These are phyloP conservation scores for Pammene fasciana DNA, from an alignment of 2,888 invertebrate species.

Conservation along the genomic window DNA sequence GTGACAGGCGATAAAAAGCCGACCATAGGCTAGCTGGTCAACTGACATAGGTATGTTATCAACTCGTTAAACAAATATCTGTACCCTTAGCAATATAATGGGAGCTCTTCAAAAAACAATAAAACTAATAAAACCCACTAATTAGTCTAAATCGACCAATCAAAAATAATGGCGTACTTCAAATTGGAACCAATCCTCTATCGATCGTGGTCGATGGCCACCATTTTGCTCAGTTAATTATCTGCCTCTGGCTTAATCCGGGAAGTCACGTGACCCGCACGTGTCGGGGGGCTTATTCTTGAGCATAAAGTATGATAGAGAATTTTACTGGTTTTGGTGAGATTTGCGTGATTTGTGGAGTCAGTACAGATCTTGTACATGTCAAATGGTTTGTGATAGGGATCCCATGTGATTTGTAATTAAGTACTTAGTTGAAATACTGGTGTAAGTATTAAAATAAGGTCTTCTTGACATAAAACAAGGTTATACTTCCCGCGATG, in stretches of 20 bases:
- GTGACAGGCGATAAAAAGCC: too few species aligned
- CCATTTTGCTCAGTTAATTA: slow-evolving; percentile 82
- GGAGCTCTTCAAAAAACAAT: neutral
- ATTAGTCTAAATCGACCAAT: slow-evolving; percentile 48
- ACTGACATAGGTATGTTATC: neutral
- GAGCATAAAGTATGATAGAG: slow-evolving; percentile 44
- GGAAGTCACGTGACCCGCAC: slow-evolving; percentile 79
- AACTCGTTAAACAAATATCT: neutral
- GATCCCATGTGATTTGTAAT: neutral
- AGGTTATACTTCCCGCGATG: too few species aligned
- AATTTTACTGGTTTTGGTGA: slow-evolving; percentile 32
- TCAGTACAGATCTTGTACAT: neutral
- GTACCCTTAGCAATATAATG: neutral
- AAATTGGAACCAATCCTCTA: slow-evolving; percentile 53
- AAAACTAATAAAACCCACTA: slow-evolving; percentile 28
- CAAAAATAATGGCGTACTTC: slow-evolving; percentile 51
- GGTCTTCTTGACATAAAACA: too few species aligned
- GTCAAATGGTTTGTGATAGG: slow-evolving; percentile 1
- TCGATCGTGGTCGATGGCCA: slow-evolving; percentile 67
- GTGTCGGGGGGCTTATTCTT: slow-evolving; percentile 67
- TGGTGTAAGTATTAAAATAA: too few species aligned
- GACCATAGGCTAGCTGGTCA: neutral
- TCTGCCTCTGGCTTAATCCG: slow-evolving; percentile 77
- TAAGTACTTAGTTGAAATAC: neutral
- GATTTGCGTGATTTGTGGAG: slow-evolving; percentile 25